A percentile compares a stretch with the other conserved stretches of the same genome.
phyloP scores from a whole-genome alignment of 2,113 vertebrate species.

The Orycteropus afer region DNA sequence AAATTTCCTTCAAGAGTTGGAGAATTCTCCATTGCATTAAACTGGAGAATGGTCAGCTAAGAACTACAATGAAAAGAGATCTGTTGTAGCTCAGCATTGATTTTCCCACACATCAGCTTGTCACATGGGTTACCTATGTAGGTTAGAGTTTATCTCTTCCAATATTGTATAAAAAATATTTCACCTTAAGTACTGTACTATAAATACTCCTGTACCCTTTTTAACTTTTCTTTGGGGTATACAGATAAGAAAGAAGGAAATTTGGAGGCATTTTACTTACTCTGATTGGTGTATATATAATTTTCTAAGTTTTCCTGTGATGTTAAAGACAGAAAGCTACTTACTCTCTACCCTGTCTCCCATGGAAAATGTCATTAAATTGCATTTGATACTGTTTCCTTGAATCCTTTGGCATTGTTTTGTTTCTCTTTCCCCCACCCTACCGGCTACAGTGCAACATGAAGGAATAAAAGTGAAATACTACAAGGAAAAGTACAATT shows the following conservation, averaged over 20 bases:
- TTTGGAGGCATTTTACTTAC: neutral
- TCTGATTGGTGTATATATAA: neutral
- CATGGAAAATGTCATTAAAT: slow-evolving; percentile 62
- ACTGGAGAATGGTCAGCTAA: neutral
- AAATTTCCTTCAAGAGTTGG: neutral
- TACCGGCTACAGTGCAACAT: neutral
- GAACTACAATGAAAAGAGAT: neutral
- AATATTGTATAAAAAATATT: slow-evolving; percentile 9
- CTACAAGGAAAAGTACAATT: neutral
- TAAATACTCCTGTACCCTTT: neutral
- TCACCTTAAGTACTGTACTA: neutral
- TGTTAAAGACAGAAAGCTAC: neutral
- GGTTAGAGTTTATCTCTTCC: slow-evolving; percentile 34
- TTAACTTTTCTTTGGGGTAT: neutral
- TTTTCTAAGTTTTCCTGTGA: slow-evolving; percentile 58
- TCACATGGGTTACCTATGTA: neutral
- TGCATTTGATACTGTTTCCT: slow-evolving; percentile 58
- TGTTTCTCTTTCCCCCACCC: neutral
- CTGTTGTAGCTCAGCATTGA: neutral
- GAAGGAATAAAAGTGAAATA: neutral
- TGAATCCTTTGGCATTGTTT: slow-evolving; percentile 20
- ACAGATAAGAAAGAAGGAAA: slow-evolving; percentile 7
- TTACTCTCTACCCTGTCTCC: neutral
- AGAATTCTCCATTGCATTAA: neutral
- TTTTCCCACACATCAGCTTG: neutral